Base-by-base conservation (phyloP, 1,140 invertebrate species). In the Himalopsyche phryganea region DNA sequence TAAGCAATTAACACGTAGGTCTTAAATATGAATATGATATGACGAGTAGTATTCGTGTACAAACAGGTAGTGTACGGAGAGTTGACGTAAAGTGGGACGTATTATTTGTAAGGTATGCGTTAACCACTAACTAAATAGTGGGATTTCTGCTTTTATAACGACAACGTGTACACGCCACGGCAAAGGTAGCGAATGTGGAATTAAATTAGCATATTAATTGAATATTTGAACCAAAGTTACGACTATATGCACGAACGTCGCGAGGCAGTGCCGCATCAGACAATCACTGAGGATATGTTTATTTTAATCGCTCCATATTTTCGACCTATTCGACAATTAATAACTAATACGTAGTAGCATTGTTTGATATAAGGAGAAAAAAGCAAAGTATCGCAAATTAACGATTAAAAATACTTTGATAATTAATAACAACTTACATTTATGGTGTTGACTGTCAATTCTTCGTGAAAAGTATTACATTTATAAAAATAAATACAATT, bases 201-300 rank as follows among this genome's bases (percentile, higher is more conserved):
- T 65, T 61, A 61, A 57, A 65, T 65, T 65, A 65, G 55, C 63
- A 65, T 65, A 65, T 65, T 65, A 65, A 65, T 61, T 65, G 63
- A 65, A 65, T 65, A 65, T 65, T 65, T 53, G 63, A 61, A 65
- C 17, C 49, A 19, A 58, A 58, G 48, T 55, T 65, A 60, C 46
- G 36, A 51, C 47, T 36, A 15, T 41, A 44, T 41, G 49, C 59
- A 60, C 58, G 55, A 60, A 61, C 55, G 50, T 36, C 48, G 49
- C 32, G 35, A 7, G 19, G 19, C 49, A 18, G 5, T 35, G 54
- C 18, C 55, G 60, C 28, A 28, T 28, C n/a, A n/a, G n/a, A n/a
- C n/a, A n/a, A n/a, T n/a, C n/a, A n/a, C n/a, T 28, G 23, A 28
- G 23, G 23, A 28, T 28, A n/a, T n/a, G n/a, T n/a, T n/a, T n/a